Conservation (phyloP, 2,888 invertebrate species). For the Prosopocoilus inquinatus region DNA sequence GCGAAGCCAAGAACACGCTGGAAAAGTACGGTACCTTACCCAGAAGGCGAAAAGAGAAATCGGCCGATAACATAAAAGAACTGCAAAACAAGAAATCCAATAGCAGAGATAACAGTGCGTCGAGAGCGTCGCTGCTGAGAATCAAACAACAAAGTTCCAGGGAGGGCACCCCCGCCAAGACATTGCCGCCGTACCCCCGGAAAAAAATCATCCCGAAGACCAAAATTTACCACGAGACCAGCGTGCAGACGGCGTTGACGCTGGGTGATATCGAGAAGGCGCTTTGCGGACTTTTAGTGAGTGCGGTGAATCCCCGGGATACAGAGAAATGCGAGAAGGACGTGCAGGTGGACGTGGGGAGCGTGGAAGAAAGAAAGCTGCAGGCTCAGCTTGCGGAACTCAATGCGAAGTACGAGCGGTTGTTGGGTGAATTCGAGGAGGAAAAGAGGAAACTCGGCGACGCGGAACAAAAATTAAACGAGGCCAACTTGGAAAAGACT, state of each 20-base stretch:
- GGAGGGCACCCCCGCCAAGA: slow-evolving; percentile 32
- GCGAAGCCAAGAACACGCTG: slow-evolving; percentile 53
- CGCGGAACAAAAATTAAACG: slow-evolving; percentile 62
- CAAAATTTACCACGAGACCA: slow-evolving; percentile 77
- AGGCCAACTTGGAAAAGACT: slow-evolving; percentile 71
- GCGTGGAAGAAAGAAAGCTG: slow-evolving; percentile 63
- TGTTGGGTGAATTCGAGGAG: slow-evolving; percentile 52
- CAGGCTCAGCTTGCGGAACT: slow-evolving; percentile 59
- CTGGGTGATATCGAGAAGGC: slow-evolving; percentile 71
- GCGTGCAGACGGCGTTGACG: slow-evolving; percentile 74
- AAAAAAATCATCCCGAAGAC: slow-evolving; percentile 54
- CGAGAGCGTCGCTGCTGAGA: slow-evolving; percentile 23
- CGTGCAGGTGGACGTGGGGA: slow-evolving; percentile 57
- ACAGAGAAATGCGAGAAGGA: slow-evolving; percentile 41
- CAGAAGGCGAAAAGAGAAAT: slow-evolving; percentile 66
- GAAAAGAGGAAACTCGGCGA: slow-evolving; percentile 53
- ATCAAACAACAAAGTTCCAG: slow-evolving; percentile 34
- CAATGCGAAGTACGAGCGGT: slow-evolving; percentile 61
- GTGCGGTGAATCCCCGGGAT: slow-evolving; percentile 39
- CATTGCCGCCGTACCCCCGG: slow-evolving; percentile 53
- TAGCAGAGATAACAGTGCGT: slow-evolving; percentile 32
- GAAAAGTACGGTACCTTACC: slow-evolving; percentile 80
- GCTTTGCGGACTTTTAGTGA: slow-evolving; percentile 58
- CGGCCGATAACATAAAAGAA: slow-evolving; percentile 53
- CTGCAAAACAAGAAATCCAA: slow-evolving; percentile 23